A percentile compares a stretch with the other conserved stretches of the same genome.
Evolutionary conservation across 1,140 invertebrate species (phyloP).

Genomic region (Ruditapes philippinarum): DNA sequence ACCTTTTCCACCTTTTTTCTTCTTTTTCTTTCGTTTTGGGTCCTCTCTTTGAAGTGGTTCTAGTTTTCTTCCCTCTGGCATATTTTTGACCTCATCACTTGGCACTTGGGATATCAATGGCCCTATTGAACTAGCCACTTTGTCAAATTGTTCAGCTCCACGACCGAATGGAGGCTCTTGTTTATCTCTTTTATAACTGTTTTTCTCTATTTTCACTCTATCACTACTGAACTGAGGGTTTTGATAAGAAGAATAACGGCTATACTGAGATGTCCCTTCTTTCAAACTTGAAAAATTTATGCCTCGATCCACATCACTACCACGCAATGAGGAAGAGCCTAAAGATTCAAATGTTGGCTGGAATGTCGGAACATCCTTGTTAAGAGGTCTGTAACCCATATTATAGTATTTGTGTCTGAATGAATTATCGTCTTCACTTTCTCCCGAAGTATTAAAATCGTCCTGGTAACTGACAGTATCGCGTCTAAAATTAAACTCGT

Average conservation of each 20-base stretch:
- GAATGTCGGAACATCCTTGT: constrained; percentile 7
- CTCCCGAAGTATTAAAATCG: constrained; percentile 74
- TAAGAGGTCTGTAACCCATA: constrained; percentile 47
- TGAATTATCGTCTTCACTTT: constrained; percentile 72
- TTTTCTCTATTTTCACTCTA: constrained; percentile 72
- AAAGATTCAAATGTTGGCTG: constrained; percentile 63
- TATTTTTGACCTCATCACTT: constrained; percentile 60
- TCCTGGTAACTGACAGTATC: constrained; percentile 28
- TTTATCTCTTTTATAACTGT: constrained; percentile 59
- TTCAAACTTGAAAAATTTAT: constrained; percentile 67
- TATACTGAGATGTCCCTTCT: constrained; percentile 29
- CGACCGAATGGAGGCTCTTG: constrained; percentile 72
- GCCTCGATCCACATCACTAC: constrained; percentile 66
- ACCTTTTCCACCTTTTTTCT: constrained; percentile 75
- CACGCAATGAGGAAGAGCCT: constrained; percentile 45
- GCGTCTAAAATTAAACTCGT: constrained; percentile 22
- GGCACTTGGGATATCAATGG: constrained; percentile 55
- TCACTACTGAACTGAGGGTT: constrained; percentile 64
- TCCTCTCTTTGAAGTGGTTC: constrained; percentile 66
- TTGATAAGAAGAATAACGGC: constrained; percentile 25
- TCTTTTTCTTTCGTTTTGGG: constrained; percentile 77
- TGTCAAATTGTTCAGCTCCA: constrained; percentile 73
- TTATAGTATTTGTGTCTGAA: constrained; percentile 47
- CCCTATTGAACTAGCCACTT: constrained; percentile 74
- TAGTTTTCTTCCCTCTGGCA: constrained; percentile 72